Conservation (phyloP, 2,797 vertebrate genomes). For the Mus minutoides region DNA sequence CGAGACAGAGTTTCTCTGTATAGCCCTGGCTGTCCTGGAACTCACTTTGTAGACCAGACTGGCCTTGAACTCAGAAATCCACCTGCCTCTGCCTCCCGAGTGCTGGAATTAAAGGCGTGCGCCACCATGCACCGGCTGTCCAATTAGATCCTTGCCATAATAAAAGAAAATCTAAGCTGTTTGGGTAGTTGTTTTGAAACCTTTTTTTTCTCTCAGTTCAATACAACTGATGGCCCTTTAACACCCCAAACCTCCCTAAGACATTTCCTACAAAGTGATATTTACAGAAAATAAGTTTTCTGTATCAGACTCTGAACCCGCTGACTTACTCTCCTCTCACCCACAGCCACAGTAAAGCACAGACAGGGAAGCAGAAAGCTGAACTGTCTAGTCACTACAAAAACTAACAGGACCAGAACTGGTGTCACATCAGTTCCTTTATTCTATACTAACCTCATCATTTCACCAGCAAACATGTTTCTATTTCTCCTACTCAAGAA, state of each 20-base stretch:
- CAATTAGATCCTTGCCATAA: neutral
- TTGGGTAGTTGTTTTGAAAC: neutral
- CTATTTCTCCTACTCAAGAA: slow-evolving; percentile 17
- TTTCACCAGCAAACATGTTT: slow-evolving; percentile 15
- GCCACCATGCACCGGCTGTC: too few relatives aligned
- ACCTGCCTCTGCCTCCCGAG: too few relatives aligned
- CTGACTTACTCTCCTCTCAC: neutral
- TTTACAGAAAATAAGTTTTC: slow-evolving; percentile 31
- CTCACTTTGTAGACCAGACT: too few relatives aligned
- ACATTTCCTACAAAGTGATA: slow-evolving; percentile 43
- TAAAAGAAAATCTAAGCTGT: neutral
- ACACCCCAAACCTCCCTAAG: neutral
- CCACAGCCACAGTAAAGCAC: neutral
- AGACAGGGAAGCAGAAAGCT: neutral
- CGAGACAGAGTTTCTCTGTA: too few relatives aligned
- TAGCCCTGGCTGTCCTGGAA: too few relatives aligned
- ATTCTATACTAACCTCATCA: neutral
- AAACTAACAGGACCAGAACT: neutral
- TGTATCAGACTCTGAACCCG: neutral
- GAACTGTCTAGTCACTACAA: neutral
- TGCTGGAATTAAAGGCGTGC: too few relatives aligned
- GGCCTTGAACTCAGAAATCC: too few relatives aligned
- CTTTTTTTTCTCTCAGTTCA: slow-evolving; percentile 5
- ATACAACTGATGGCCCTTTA: neutral
- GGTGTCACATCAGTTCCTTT: neutral